These are phyloP conservation scores for Heterohyrax brucei DNA, from an alignment of 2,797 vertebrate species.

Conservation along the genomic window DNA sequence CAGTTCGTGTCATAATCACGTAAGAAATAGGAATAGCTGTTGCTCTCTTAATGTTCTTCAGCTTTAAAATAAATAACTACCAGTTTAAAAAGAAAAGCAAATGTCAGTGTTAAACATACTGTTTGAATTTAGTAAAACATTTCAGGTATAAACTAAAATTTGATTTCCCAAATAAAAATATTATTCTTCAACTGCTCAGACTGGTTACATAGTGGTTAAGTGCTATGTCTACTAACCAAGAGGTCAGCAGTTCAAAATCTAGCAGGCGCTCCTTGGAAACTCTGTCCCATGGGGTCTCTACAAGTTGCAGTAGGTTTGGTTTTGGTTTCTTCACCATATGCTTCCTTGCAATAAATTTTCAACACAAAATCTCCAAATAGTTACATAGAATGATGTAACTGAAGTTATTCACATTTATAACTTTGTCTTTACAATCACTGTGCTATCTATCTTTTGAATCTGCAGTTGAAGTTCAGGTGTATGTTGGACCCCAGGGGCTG, in stretches of 20 bases:
- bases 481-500: too few relatives aligned
- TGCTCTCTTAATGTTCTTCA: background rate
- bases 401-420: background rate
- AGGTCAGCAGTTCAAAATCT: too few relatives aligned
- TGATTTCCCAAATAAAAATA: slow-evolving; percentile 5
- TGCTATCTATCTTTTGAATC: background rate
- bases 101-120: background rate
- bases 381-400: background rate
- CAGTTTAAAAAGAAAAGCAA: slow-evolving; percentile 60
- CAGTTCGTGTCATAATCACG: background rate
- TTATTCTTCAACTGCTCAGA: background rate
- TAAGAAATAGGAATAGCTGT: background rate
- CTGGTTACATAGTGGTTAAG: too few relatives aligned
- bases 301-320: too few relatives aligned
- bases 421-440: background rate
- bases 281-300: too few relatives aligned
- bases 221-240: too few relatives aligned
- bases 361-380: background rate
- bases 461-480: background rate
- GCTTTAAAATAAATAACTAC: background rate
- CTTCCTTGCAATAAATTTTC: background rate
- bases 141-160: slow-evolving; percentile 22
- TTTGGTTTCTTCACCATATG: background rate
- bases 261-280: too few relatives aligned
- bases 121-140: slow-evolving; percentile 11